A percentile compares a stretch with the other conserved stretches of the same genome.
These are phyloP conservation scores for Psittacula echo DNA, from an alignment of 2,797 vertebrate genomes.

Conservation along the genomic window DNA sequence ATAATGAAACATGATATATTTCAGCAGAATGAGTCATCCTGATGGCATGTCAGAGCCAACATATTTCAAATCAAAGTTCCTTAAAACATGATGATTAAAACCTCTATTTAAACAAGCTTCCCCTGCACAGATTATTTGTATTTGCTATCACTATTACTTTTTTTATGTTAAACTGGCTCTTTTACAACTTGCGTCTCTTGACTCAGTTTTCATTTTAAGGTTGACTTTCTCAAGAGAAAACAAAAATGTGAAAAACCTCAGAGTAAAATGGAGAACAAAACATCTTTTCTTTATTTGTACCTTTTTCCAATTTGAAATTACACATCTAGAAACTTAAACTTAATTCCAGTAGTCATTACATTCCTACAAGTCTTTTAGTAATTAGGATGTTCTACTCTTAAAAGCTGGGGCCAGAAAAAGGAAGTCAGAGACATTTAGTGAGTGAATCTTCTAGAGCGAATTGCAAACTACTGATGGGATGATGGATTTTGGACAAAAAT, in stretches of 20 bases:
- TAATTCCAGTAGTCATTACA: not conserved
- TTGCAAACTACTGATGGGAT: not conserved
- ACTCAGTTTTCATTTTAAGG: not conserved
- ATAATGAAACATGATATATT: slow-evolving; percentile 55
- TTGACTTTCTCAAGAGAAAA: not conserved
- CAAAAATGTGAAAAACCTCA: not conserved
- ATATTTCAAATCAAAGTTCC: slow-evolving; percentile 35
- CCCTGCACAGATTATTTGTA: not conserved
- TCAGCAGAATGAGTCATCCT: slow-evolving; percentile 53
- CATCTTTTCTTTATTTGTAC: not conserved
- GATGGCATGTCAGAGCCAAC: slow-evolving; percentile 57
- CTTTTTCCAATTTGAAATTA: not conserved
- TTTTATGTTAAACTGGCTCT: not conserved
- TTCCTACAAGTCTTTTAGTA: not conserved
- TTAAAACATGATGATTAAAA: slow-evolving; percentile 38
- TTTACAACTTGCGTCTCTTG: not conserved
- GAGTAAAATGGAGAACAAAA: not conserved
- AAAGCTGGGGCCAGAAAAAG: not conserved
- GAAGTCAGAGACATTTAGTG: not conserved
- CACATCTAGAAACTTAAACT: not conserved
- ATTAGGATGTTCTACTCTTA: not conserved
- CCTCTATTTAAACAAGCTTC: not conserved
- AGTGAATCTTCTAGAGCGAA: not conserved
- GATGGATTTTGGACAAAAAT: not conserved
- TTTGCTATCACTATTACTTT: not conserved